A percentile compares a stretch with the other conserved stretches of the same genome.
Evolutionary conservation across 2,113 vertebrate species (phyloP).

Genomic region (Hydrochoerus hydrochaeris): DNA sequence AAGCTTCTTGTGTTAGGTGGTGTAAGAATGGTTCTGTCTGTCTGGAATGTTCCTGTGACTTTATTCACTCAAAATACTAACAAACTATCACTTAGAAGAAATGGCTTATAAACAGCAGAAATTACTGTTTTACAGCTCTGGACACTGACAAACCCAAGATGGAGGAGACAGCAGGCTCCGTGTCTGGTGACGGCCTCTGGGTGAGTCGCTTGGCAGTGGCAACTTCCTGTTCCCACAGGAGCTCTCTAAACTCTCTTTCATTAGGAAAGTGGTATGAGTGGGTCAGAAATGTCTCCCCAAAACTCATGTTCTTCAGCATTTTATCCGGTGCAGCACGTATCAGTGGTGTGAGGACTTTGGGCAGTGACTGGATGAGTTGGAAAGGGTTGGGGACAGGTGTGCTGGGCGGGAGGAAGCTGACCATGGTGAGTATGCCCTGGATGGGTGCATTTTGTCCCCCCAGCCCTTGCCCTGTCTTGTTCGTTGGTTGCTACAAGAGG

Average conservation of each 20-base stretch:
- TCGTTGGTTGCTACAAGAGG: not conserved
- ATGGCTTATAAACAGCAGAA: not conserved
- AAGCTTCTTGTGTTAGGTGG: not conserved
- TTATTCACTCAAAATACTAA: not conserved
- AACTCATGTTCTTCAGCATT: not conserved
- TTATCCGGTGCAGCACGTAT: not conserved
- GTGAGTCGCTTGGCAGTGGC: not conserved
- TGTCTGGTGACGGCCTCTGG: too few species aligned
- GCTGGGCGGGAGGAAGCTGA: too few species aligned
- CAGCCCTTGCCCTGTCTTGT: not conserved
- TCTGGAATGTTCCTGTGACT: not conserved
- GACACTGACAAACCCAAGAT: not conserved
- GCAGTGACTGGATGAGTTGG: not conserved
- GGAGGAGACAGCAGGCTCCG: not conserved
- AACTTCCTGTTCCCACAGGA: not conserved
- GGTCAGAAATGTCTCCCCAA: not conserved
- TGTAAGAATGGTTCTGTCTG: not conserved
- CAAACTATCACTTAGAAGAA: not conserved
- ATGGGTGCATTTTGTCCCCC: not conserved
- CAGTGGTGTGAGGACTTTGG: not conserved
- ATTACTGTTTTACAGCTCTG: not conserved
- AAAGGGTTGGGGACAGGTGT: not conserved
- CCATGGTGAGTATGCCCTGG: too few species aligned
- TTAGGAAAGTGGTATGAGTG: not conserved
- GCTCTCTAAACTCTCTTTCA: too few species aligned